These are phyloP conservation scores for Eulemur albifrons DNA, from an alignment of 2,797 vertebrate species.

Conservation along the genomic window DNA sequence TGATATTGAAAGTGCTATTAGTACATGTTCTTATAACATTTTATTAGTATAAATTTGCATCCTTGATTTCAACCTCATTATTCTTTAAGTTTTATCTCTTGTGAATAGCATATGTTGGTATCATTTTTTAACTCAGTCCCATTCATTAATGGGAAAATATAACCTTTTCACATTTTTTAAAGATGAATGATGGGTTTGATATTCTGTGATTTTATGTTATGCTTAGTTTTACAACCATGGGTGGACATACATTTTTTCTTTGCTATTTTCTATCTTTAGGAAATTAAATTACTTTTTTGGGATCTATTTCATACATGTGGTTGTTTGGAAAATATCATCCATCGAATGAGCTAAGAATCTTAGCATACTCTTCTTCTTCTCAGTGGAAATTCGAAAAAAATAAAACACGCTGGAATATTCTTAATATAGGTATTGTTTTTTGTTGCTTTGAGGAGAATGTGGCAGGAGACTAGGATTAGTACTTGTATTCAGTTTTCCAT, in stretches of 20 bases:
- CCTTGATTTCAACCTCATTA: neutral
- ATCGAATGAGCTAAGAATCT: neutral
- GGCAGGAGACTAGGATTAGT: neutral
- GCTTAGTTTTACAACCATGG: neutral
- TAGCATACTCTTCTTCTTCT: neutral
- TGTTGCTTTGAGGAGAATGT: neutral
- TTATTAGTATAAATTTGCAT: neutral
- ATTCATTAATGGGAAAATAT: neutral
- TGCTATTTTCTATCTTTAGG: neutral
- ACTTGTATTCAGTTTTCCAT: neutral
- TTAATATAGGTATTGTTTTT: neutral
- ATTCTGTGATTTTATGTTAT: neutral
- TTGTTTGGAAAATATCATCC: neutral
- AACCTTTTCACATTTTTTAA: neutral
- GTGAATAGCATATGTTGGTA: neutral
- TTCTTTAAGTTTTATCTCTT: neutral
- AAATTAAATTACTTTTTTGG: neutral
- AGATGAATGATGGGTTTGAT: neutral
- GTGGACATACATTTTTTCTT: neutral
- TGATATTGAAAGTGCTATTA: neutral
- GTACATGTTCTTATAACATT: neutral
- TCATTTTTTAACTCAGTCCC: neutral
- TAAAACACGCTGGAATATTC: neutral
- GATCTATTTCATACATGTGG: neutral
- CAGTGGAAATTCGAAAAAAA: neutral